A percentile compares a stretch with the other conserved stretches of the same genome.
These are phyloP conservation scores for Crypturellus undulatus DNA, from an alignment of 2,113 vertebrate genomes.

Conservation along the genomic window DNA sequence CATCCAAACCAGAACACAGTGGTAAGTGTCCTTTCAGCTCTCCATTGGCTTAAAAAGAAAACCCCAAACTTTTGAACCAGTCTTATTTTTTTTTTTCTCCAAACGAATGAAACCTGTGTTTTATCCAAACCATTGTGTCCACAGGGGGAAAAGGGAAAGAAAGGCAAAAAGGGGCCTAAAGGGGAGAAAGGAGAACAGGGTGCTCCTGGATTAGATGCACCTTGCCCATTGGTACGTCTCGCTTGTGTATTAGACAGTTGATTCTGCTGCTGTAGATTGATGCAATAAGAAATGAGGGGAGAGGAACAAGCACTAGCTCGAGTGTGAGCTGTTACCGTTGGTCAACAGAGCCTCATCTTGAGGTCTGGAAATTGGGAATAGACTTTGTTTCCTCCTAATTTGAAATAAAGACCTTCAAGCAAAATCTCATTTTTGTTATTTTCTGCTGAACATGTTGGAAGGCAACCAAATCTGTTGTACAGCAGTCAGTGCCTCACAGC, in stretches of 20 bases:
- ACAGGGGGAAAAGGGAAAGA: constrained; percentile 99
- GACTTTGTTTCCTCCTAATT: not conserved
- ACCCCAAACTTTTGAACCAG: constrained; percentile 33
- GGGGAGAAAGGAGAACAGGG: constrained; percentile 99
- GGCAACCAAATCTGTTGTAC: not conserved
- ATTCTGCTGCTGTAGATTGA: constrained; percentile 57
- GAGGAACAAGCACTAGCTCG: constrained; percentile 77
- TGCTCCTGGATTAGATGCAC: constrained; percentile 99
- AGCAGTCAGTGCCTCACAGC: not conserved
- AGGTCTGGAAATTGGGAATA: not conserved
- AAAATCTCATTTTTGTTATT: not conserved
- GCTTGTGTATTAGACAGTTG: constrained; percentile 75
- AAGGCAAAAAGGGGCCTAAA: constrained; percentile 99
- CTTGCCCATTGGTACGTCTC: constrained; percentile 99
- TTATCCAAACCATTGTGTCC: constrained; percentile 94
- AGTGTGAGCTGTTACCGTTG: not conserved
- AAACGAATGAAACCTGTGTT: constrained; percentile 80
- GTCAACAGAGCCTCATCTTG: not conserved
- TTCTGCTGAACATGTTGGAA: not conserved
- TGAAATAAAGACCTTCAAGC: not conserved
- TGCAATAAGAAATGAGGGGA: constrained; percentile 61
- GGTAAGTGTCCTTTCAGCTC: constrained; percentile 84
- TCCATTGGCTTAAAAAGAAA: constrained; percentile 66
- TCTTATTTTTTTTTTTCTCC: constrained; percentile 23
- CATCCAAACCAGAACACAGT: constrained; percentile 70